These are phyloP conservation scores for Leuciscus waleckii DNA, from an alignment of 2,797 vertebrate species.

Conservation along the genomic window DNA sequence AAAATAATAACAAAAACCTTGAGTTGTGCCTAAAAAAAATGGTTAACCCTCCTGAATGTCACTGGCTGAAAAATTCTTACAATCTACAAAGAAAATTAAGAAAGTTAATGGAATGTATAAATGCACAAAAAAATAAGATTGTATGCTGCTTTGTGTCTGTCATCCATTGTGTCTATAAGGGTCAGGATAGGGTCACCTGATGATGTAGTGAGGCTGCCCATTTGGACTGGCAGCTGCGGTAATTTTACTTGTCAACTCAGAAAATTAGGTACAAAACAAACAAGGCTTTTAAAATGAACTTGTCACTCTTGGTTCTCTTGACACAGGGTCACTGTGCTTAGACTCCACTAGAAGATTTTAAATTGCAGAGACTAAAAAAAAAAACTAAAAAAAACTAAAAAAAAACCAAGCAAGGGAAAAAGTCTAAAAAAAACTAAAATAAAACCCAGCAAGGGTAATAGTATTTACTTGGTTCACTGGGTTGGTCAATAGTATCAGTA, in stretches of 20 bases:
- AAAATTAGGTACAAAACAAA: constrained; percentile 88
- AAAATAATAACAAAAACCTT: not conserved
- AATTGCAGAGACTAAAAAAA: not conserved
- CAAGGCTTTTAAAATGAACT: constrained; percentile 85
- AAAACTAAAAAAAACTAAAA: no score
- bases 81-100: not conserved
- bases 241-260: constrained; percentile 84
- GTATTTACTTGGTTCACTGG: not conserved
- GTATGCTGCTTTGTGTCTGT: not conserved
- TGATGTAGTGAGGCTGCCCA: constrained; percentile 68
- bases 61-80: not conserved
- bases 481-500: not conserved
- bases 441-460: not conserved
- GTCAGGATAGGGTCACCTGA: constrained; percentile 55
- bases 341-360: constrained; percentile 47
- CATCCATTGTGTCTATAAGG: constrained; percentile 3
- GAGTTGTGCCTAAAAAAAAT: not conserved
- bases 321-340: constrained; percentile 66
- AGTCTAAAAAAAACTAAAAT: no score
- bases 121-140: not conserved
- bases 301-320: constrained; percentile 85
- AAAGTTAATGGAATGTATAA: not conserved
- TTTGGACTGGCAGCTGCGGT: constrained; percentile 79
- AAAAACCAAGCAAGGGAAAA: not conserved
- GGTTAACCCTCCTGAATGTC: not conserved